Base-by-base conservation (phyloP, 2,888 invertebrate species). In the Chirona hameri region DNA sequence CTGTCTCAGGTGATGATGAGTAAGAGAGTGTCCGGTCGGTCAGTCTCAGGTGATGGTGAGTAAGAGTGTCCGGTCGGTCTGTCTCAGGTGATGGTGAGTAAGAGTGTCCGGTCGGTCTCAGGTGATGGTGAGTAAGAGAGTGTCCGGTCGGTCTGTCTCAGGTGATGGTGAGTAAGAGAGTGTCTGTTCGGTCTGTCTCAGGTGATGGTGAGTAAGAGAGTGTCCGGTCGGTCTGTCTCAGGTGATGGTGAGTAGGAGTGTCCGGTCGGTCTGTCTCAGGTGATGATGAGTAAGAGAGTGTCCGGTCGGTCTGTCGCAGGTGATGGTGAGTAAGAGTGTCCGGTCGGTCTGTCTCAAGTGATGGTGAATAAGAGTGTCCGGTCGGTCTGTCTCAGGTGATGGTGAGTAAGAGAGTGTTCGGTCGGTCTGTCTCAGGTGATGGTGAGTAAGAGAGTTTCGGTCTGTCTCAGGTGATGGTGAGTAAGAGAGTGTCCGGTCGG, bases 271-370 rank as follows among this genome's bases (percentile, higher is more conserved):
- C 39, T 57, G 18, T 82, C 82, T 24, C 72, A 86, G 85, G 86
- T 89, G 86, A 86, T 89, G 72, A 88, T 94, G 85, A 95, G 95
- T n/a, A n/a, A n/a, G n/a, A n/a, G n/a, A 39, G 39, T 39, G 39
- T 5, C 39, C 39, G 39, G 39, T 60, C 60, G 24, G 3, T 81
- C 39, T 57, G 18, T 82, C 82, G 18, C 72, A 86, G 85, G 86
- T 89, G 86, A 86, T 89, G 72, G 88, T 94, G 85, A 95, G 95
- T 87, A 93, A 94, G 86, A 95, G 95, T 57, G 94, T 96, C 82
- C 95, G 39, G 39, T 60, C 60, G 24, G 3, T 81, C 39, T 57
- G 18, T 82, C 82, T 24, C 72, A 86, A 85, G 86, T 89, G 86
- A 86, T 89, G 72, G 88, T 94, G 85, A 95, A n/a, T n/a, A n/a